Base-by-base conservation (phyloP, 2,113 vertebrate species). In the Myotis brandtii region DNA sequence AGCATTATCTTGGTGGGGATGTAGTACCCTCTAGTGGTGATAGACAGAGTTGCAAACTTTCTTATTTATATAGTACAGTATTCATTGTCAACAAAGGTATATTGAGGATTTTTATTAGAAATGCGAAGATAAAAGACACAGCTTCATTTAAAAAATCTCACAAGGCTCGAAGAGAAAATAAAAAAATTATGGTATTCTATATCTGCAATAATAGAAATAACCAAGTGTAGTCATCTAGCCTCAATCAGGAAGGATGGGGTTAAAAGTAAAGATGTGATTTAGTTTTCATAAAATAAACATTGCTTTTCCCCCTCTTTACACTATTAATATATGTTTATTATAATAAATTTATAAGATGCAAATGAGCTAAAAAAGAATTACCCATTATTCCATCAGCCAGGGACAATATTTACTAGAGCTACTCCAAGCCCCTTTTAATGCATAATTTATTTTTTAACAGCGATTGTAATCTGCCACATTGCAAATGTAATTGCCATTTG, bases 11-110 rank as follows among this genome's bases (percentile, higher is more conserved):
- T 93, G 43, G 56, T 66, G 59, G 91, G 37, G 40, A n/a, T 69
- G 25, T 92, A 50, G 89, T 94, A 46, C 91, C 80, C 86, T 95
- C 97, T 95, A 70, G 96, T 97, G 97, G 82, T 95, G 0, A 0
- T 12, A 46, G 5, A 4, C 34, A 40, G 75, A 66, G 27, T 91
- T 95, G 85, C n/a, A 64, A 14, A 1, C 69, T 66, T 75, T 77
- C 30, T 89, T 66, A 64, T 59, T 86, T 81, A 34, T 54, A 6
- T 66, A n/a, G n/a, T n/a, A 34, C 32, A 34, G 50, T 18, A 40
- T 73, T 86, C 13, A 67, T 79, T 88, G 34, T 96, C 18, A 82
- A 76, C n/a, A 77, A 80, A 93, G 79, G 34, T 23, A 69, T 95
- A 64, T 11, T 52, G 64, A 83, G 21, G 30, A n/a, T 14, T 18